Evolutionary conservation across 2,113 vertebrate genomes (phyloP).

Genomic region (Steatornis caripensis): DNA sequence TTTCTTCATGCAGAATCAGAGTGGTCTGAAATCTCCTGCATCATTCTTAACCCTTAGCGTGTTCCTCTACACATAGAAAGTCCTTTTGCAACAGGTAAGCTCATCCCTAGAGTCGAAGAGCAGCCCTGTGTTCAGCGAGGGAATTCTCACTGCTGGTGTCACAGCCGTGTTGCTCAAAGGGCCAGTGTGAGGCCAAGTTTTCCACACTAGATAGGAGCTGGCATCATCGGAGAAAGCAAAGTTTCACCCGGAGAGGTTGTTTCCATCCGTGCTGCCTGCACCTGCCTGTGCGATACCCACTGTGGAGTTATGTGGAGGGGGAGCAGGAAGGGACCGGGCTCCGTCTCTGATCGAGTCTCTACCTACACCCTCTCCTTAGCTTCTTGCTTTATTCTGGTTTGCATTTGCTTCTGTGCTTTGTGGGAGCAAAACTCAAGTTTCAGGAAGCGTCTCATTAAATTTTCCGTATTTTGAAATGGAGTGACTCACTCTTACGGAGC

Average conservation of each 20-base stretch:
- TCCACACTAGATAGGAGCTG: not conserved
- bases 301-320: not conserved
- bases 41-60: not conserved
- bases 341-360: fast-evolving
- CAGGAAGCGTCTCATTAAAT: slow-evolving; percentile 35
- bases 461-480: slow-evolving; percentile 19
- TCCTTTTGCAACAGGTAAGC: not conserved
- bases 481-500: slow-evolving; percentile 1
- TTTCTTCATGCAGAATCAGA: not conserved
- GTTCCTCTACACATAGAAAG: not conserved
- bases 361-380: not conserved
- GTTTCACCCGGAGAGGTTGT: not conserved
- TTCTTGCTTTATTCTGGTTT: not conserved
- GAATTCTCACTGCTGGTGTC: not conserved
- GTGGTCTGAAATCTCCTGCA: not conserved
- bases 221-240: not conserved
- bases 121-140: not conserved
- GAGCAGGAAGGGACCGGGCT: not conserved
- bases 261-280: not conserved
- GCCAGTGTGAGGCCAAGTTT: not conserved
- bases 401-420: not conserved
- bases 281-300: not conserved
- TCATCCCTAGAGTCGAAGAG: not conserved
- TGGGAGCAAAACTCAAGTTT: slow-evolving; percentile 29
- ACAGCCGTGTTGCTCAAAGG: not conserved